These are phyloP conservation scores for Ammospiza nelsoni DNA, from an alignment of 2,113 vertebrate species.

Conservation along the genomic window DNA sequence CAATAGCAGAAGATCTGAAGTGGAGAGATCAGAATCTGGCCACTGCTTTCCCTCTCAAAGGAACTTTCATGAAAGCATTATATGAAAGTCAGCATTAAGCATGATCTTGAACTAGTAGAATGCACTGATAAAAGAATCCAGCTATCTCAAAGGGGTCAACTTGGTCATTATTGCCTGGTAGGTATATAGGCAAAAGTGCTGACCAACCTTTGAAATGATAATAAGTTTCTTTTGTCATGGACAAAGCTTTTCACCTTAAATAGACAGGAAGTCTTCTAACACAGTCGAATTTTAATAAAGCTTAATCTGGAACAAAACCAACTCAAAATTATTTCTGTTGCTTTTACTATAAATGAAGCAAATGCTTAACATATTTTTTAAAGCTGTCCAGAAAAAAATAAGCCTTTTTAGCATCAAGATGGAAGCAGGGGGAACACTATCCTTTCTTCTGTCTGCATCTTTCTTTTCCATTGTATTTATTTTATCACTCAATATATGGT, in stretches of 20 bases:
- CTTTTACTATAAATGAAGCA: background rate
- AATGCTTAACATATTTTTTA: background rate
- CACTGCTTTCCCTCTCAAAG: constrained; percentile 47
- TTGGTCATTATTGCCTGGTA: constrained; percentile 28
- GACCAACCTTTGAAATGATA: constrained; percentile 44
- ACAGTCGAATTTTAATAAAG: constrained; percentile 10
- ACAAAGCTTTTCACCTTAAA: constrained; percentile 25
- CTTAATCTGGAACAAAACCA: background rate
- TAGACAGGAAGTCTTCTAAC: background rate
- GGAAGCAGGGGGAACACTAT: background rate
- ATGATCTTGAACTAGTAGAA: constrained; percentile 13
- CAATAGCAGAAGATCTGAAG: constrained; percentile 39
- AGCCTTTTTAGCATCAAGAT: background rate
- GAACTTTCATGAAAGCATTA: constrained; percentile 34
- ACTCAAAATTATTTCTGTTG: background rate
- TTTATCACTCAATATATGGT: background rate
- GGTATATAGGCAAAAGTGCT: background rate
- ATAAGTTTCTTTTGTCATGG: constrained; percentile 18
- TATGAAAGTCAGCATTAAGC: background rate
- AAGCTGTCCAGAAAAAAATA: background rate
- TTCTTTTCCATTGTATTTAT: background rate
- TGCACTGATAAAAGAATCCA: constrained; percentile 40
- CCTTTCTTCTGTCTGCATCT: background rate
- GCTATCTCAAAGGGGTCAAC: constrained; percentile 19
- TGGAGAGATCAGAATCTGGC: constrained; percentile 49